These are phyloP conservation scores for Macrobrachium nipponense DNA, from an alignment of 1,140 invertebrate genomes.

Conservation along the genomic window DNA sequence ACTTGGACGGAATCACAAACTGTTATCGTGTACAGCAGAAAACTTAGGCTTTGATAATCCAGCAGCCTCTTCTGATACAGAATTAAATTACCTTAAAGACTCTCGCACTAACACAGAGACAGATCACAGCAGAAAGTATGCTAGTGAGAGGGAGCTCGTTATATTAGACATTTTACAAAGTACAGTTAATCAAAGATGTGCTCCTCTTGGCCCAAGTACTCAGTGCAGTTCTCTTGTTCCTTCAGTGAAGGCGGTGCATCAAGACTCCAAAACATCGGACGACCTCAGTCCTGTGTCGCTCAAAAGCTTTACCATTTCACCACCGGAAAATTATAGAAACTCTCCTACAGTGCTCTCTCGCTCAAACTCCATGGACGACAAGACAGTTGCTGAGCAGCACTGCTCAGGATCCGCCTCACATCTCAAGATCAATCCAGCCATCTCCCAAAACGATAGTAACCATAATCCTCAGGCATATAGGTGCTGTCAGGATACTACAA, in stretches of 20 bases:
- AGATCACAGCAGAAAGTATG: conserved; percentile 18
- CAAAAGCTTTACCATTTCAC: conserved; percentile 11
- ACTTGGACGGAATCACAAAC: conserved; percentile 35
- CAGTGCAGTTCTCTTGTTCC: too few relatives aligned
- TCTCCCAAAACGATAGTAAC: too few relatives aligned
- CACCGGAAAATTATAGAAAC: conserved; percentile 34
- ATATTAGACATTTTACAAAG: conserved; percentile 29
- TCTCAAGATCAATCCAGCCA: too few relatives aligned
- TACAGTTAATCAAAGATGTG: not conserved
- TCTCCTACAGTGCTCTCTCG: not conserved
- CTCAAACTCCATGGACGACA: not conserved
- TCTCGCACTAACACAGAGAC: not conserved
- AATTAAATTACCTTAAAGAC: not conserved
- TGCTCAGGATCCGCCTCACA: too few relatives aligned
- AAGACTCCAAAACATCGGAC: conserved; percentile 11
- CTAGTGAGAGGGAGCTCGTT: conserved; percentile 36
- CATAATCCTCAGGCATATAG: too few relatives aligned
- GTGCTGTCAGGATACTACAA: not conserved
- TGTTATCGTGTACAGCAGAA: conserved; percentile 1
- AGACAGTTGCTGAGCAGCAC: not conserved
- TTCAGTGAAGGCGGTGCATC: not conserved
- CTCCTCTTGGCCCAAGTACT: too few relatives aligned
- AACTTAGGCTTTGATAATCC: conserved; percentile 5
- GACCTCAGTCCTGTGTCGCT: not conserved
- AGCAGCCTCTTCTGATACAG: conserved; percentile 15